These are phyloP conservation scores for Gorsachius magnificus DNA, from an alignment of 2,797 vertebrate species.

Conservation along the genomic window DNA sequence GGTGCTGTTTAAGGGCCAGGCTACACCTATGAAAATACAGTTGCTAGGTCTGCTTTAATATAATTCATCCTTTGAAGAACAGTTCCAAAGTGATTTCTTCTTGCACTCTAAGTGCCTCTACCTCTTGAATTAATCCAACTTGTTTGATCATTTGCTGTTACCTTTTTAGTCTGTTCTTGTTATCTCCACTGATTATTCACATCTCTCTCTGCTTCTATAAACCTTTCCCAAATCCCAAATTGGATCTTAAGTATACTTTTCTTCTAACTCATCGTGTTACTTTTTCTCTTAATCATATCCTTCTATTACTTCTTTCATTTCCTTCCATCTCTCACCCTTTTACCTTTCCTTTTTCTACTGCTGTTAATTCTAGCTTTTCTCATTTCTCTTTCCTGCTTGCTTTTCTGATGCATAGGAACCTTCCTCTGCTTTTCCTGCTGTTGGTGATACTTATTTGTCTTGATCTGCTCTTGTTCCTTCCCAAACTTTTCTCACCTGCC, in stretches of 20 bases:
- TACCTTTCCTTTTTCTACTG: neutral
- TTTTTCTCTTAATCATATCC: neutral
- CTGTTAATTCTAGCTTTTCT: neutral
- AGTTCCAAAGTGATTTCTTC: neutral
- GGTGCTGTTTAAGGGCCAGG: neutral
- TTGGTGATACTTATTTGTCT: neutral
- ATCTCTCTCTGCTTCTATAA: neutral
- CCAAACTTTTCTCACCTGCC: neutral
- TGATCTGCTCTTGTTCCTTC: neutral
- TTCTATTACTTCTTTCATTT: neutral
- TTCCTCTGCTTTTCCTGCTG: neutral
- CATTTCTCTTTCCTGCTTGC: neutral
- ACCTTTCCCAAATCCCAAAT: neutral
- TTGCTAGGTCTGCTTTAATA: neutral
- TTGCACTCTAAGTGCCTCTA: neutral
- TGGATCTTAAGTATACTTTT: neutral
- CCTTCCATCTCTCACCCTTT: neutral
- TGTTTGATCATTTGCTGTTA: neutral
- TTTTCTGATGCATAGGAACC: neutral
- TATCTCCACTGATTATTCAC: neutral
- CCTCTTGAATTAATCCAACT: neutral
- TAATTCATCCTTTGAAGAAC: neutral
- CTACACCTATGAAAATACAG: neutral
- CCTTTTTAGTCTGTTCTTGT: neutral
- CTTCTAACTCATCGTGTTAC: neutral